These are phyloP conservation scores for Galeruca laticollis DNA, from an alignment of 2,888 invertebrate genomes.

Conservation along the genomic window DNA sequence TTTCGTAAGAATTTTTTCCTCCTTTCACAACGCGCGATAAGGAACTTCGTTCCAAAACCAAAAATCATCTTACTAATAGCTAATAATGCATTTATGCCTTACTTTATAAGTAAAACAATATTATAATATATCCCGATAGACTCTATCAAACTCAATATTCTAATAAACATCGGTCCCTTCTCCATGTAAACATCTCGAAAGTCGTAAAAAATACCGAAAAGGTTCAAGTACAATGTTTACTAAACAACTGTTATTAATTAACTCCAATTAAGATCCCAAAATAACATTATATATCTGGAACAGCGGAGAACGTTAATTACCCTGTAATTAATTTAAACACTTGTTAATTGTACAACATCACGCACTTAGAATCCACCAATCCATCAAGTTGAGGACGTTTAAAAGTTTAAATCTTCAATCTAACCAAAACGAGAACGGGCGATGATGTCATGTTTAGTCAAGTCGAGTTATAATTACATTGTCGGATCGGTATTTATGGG, in stretches of 20 bases:
- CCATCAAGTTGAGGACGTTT: conserved; percentile 55
- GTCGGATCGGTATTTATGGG: no score
- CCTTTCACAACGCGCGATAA: no score
- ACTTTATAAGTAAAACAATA: no score
- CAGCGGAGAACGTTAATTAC: conserved; percentile 55
- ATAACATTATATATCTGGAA: conserved; percentile 54
- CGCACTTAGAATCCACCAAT: conserved; percentile 61
- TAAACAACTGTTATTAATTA: conserved; percentile 49
- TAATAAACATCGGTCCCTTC: no score
- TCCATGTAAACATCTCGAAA: not conserved
- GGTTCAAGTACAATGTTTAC: conserved; percentile 40
- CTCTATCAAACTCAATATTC: no score
- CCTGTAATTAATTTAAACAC: conserved; percentile 65
- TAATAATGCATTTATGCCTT: no score
- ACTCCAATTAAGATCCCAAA: conserved; percentile 47
- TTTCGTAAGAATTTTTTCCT: no score
- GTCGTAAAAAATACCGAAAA: conserved; percentile 19
- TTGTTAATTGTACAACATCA: conserved; percentile 63
- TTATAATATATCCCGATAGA: no score
- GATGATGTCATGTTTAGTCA: conserved; percentile 19
- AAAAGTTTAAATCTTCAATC: conserved; percentile 56
- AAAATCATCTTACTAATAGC: no score
- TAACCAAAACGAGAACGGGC: conserved; percentile 38
- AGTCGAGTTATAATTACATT: no score
- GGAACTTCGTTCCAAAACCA: no score